Base-by-base conservation (phyloP, 2,113 vertebrate species). In the Reinhardtius hippoglossoides region DNA sequence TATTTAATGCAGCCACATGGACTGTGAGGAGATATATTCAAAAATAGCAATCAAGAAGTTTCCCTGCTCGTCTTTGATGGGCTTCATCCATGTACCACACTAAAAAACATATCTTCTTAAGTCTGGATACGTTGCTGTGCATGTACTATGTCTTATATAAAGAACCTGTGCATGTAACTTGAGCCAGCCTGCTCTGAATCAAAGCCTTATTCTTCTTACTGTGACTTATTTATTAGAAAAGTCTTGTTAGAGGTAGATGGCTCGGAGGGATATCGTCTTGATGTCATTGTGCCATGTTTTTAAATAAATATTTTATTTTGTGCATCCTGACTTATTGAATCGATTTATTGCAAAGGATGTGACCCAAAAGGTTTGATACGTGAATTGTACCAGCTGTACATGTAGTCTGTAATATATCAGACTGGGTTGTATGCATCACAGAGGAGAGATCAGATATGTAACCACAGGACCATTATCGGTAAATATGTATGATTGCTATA, bases 271-370 rank as follows among this genome's bases (percentile, higher is more conserved):
- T 67, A 44, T 66, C 69, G 59, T 86, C 35, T 74, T 67, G 37
- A 67, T 52, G 21, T 82, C 54, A 84, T 61, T 75, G 71, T 84
- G 68, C 16, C 54, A 87, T 77, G 56, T 77, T 82, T 87, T 83
- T 77, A 64, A 87, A 87, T 86, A 86, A 84, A 87, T 73, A 67
- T 52, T 79, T 79, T 62, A 73, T 80, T 68, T 80, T 75, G 72
- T 85, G 52, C 65, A 64, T 80, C 3, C n/a, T 76, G 52, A 76
- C 52, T 63, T 73, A 50, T 70, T 60, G n/a, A 44, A 65, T 57
- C 13, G 16, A 20, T 70, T 60, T 67, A 37, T 67, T 73, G 21
- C 16, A 40, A 68, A 54, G 3, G 63, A 20, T n/a, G 14, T 44
- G 10, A 16, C 6, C 46, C 24, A 56, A 2, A 46, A 31, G 35